phyloP scores from a whole-genome alignment of 2,113 vertebrate genomes.

The Butorides virescens region DNA sequence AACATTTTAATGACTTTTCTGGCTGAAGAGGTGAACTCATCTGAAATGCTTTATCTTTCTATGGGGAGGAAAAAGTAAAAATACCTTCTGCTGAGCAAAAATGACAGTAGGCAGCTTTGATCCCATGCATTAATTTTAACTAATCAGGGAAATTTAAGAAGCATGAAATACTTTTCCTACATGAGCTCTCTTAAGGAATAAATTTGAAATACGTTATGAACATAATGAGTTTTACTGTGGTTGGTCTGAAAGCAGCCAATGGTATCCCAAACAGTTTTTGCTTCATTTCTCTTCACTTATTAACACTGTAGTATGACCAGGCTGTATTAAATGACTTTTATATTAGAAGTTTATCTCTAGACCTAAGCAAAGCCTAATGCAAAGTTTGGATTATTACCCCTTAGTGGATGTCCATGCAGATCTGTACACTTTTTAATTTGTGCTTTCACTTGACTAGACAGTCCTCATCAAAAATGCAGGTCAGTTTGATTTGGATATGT shows the following conservation, averaged over 20 bases:
- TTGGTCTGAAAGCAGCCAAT: background rate
- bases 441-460: background rate
- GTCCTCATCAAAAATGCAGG: background rate
- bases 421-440: background rate
- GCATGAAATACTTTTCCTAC: background rate
- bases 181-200: background rate
- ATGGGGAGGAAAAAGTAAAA: background rate
- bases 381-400: background rate
- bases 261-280: background rate
- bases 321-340: background rate
- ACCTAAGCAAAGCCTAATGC: background rate
- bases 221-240: background rate
- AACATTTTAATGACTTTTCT: conserved; percentile 56
- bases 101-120: background rate
- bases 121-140: background rate
- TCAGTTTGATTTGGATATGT: background rate
- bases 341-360: background rate
- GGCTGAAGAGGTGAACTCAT: background rate
- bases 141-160: background rate
- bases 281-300: background rate
- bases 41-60: background rate
- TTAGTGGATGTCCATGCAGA: background rate
- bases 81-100: background rate
- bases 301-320: background rate
- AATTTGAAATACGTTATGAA: background rate